phyloP scores from a whole-genome alignment of 2,113 vertebrate species.

The Addax nasomaculatus region DNA sequence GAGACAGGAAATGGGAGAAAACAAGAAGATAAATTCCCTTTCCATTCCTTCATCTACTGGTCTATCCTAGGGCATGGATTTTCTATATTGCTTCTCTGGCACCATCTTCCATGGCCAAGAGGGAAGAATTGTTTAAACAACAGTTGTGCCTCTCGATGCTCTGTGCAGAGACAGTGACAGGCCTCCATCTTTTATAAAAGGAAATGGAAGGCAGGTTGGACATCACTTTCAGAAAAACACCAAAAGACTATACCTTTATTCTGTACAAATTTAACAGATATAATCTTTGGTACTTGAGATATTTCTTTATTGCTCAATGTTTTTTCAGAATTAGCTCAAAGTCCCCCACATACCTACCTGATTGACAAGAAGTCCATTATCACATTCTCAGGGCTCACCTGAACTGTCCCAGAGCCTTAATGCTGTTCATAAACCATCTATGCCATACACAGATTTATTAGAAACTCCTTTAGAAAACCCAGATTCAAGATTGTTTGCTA shows the following conservation, averaged over 20 bases:
- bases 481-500: neutral
- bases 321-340: neutral
- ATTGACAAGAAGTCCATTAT: neutral
- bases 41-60: neutral
- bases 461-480: neutral
- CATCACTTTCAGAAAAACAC: neutral
- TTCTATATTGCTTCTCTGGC: neutral
- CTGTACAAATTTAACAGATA: neutral
- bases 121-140: neutral
- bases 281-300: neutral
- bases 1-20: neutral
- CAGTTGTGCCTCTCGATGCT: neutral
- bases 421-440: neutral
- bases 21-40: neutral
- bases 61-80: neutral
- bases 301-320: neutral
- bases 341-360: neutral
- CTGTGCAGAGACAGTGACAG: neutral
- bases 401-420: neutral
- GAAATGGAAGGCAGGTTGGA: neutral
- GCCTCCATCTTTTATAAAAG: neutral
- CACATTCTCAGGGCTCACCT: neutral
- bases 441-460: neutral
- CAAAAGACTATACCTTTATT: neutral
- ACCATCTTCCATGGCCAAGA: neutral